phyloP scores from a whole-genome alignment of 2,113 vertebrate species.

The Phrynosoma platyrhinos region DNA sequence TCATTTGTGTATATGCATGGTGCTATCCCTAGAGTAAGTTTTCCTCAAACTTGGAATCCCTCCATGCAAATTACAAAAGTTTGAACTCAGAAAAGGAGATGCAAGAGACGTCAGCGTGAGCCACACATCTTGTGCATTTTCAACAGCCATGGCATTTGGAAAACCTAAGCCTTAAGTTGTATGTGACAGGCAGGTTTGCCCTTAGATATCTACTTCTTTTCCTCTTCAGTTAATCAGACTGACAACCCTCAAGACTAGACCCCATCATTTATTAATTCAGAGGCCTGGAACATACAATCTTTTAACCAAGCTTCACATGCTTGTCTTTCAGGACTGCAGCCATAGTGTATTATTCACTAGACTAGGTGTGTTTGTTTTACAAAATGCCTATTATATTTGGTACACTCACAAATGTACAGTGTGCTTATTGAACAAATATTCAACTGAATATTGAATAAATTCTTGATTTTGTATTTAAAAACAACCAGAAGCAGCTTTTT shows the following conservation, averaged over 20 bases:
- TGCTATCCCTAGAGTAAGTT: neutral
- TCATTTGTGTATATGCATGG: neutral
- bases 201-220: neutral
- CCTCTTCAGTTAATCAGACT: constrained; percentile 7
- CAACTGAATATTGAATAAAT: neutral
- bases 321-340: neutral
- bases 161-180: neutral
- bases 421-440: neutral
- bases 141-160: neutral
- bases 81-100: neutral
- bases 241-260: constrained; percentile 8
- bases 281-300: neutral
- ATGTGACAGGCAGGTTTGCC: constrained; percentile 4
- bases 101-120: neutral
- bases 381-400: neutral
- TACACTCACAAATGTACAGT: neutral
- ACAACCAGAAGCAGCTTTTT: neutral
- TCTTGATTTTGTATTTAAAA: neutral
- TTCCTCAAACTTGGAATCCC: neutral
- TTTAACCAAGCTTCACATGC: neutral
- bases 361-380: neutral
- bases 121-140: neutral
- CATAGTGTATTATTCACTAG: neutral
- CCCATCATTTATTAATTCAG: neutral
- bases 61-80: neutral